These are phyloP conservation scores for Ditylenchus weischeri DNA, from an alignment of 2,888 invertebrate genomes.

Conservation along the genomic window DNA sequence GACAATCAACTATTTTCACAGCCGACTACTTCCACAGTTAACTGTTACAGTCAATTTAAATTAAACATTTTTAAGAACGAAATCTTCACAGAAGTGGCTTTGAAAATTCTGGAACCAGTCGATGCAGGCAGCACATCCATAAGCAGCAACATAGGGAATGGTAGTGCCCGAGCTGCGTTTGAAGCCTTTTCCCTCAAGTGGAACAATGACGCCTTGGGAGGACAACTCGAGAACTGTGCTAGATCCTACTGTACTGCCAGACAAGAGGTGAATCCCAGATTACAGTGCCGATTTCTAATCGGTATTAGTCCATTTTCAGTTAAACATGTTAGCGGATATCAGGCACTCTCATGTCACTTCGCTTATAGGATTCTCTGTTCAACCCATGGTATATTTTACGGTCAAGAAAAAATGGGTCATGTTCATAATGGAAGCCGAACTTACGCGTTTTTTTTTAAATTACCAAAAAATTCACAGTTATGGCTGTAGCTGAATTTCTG, in stretches of 20 bases:
- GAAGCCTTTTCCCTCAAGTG: conserved; percentile 69
- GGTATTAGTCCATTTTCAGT: too few relatives aligned
- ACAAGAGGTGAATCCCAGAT: conserved; percentile 63
- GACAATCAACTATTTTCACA: too few relatives aligned
- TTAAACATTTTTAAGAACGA: background rate
- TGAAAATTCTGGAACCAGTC: conserved; percentile 92
- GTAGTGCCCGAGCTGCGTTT: conserved; percentile 24
- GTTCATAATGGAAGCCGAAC: too few relatives aligned
- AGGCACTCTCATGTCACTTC: conserved; percentile 83
- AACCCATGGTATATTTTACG: conserved; percentile 67
- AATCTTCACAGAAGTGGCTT: conserved; percentile 70
- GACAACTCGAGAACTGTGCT: conserved; percentile 67
- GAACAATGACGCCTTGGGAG: conserved; percentile 75
- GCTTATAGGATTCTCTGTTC: conserved; percentile 71
- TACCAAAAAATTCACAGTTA: too few relatives aligned
- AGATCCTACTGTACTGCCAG: conserved; percentile 93
- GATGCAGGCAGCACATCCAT: conserved; percentile 73
- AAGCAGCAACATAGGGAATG: conserved; percentile 61
- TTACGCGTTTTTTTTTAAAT: too few relatives aligned
- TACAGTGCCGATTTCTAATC: too few relatives aligned
- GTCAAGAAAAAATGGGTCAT: too few relatives aligned
- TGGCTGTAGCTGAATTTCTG: too few relatives aligned
- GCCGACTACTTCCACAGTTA: too few relatives aligned
- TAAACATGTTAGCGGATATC: conserved; percentile 73
- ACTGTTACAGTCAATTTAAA: too few relatives aligned